These are phyloP conservation scores for Synanthedon tipuliformis DNA, from an alignment of 2,888 invertebrate species.

Conservation along the genomic window DNA sequence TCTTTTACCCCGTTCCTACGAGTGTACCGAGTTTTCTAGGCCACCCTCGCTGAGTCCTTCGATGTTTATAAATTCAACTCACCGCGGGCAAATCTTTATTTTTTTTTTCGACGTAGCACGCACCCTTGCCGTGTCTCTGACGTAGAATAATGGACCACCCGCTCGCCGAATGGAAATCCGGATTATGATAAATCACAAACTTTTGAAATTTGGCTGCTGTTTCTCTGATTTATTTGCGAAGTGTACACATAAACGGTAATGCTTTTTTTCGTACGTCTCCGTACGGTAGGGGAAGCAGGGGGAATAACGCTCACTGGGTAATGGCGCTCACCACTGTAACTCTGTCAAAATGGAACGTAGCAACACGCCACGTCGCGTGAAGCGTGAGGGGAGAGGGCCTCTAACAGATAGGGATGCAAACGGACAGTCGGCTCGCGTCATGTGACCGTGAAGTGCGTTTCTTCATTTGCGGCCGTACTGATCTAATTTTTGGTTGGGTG, in stretches of 20 bases:
- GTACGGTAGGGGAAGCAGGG: background rate
- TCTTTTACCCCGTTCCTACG: background rate
- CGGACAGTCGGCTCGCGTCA: too few species aligned
- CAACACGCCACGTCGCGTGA: too few species aligned
- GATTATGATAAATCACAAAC: constrained; percentile 68
- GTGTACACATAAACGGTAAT: constrained; percentile 35
- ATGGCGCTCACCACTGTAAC: too few species aligned
- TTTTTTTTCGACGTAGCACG: constrained; percentile 40
- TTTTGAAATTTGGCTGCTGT: constrained; percentile 62
- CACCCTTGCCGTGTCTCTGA: constrained; percentile 60
- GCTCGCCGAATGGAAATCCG: constrained; percentile 62
- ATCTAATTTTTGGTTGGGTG: too few species aligned
- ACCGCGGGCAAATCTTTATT: constrained; percentile 7
- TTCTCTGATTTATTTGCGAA: constrained; percentile 54
- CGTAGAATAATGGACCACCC: constrained; percentile 63
- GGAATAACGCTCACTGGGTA: too few species aligned
- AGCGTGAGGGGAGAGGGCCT: too few species aligned
- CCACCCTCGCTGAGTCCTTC: constrained; percentile 3
- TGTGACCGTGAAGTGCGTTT: too few species aligned
- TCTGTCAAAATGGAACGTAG: too few species aligned
- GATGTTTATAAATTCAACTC: constrained; percentile 20
- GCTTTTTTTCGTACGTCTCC: background rate
- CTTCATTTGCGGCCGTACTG: too few species aligned
- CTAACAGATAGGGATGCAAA: too few species aligned
- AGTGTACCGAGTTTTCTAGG: background rate